Evolutionary conservation across 1,140 invertebrate species (phyloP).

Genomic region (Drosophila hydei): DNA sequence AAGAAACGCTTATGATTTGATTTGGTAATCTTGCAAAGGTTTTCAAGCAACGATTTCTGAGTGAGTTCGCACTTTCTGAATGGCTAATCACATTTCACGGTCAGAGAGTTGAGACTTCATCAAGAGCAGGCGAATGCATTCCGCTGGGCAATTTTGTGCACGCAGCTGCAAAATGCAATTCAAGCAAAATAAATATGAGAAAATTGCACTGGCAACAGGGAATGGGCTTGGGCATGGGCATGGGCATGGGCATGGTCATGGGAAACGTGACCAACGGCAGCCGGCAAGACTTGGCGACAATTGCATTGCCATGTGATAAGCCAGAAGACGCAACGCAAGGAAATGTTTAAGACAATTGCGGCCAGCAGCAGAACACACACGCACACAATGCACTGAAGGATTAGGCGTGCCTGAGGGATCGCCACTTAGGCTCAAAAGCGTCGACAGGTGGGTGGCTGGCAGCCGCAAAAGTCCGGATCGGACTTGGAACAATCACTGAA

Average conservation of each 20-base stretch:
- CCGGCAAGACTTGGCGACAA: conserved; percentile 43
- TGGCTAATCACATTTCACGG: conserved; percentile 40
- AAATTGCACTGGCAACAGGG: conserved; percentile 18
- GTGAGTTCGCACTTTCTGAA: conserved; percentile 1
- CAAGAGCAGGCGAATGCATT: conserved; percentile 16
- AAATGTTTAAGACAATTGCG: conserved; percentile 1
- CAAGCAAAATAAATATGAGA: conserved; percentile 48
- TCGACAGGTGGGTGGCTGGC: conserved; percentile 53
- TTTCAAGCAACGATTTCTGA: not conserved
- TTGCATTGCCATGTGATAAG: conserved; percentile 32
- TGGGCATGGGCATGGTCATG: too few species aligned
- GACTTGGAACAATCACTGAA: conserved; percentile 43
- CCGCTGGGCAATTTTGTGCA: conserved; percentile 40
- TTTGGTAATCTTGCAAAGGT: too few species aligned
- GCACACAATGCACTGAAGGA: conserved; percentile 6
- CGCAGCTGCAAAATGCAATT: conserved; percentile 51
- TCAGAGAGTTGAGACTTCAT: conserved; percentile 29
- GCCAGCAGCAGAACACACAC: not conserved
- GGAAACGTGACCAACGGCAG: conserved; percentile 55
- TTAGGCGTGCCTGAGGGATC: conserved; percentile 15
- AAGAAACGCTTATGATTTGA: too few species aligned
- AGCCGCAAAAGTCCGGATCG: not conserved
- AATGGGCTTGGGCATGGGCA: too few species aligned
- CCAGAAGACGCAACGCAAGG: conserved; percentile 15
- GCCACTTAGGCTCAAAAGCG: not conserved